Conservation (phyloP, 1,140 invertebrate genomes). For the Helicoverpa armigera region DNA sequence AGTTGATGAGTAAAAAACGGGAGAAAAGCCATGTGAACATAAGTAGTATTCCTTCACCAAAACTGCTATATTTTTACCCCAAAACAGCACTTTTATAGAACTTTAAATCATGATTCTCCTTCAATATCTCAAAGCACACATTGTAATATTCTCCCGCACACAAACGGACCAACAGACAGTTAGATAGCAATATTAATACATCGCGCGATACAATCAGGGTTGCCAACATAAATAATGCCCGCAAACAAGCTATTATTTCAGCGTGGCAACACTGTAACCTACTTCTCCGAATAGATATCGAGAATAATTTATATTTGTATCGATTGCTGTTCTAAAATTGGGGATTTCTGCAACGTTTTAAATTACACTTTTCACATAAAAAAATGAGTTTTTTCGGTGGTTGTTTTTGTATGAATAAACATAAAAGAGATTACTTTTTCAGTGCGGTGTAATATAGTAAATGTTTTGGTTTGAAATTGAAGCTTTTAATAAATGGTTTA, state of each 20-base stretch:
- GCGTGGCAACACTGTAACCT: constrained; percentile 33
- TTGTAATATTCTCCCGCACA: background rate
- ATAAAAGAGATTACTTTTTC: too few relatives aligned
- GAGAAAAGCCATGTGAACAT: too few relatives aligned
- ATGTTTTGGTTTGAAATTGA: too few relatives aligned
- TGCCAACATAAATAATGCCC: constrained; percentile 41
- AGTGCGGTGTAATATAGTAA: too few relatives aligned
- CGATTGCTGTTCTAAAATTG: background rate
- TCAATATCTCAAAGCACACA: background rate
- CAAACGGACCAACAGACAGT: background rate
- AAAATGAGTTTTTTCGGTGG: too few relatives aligned
- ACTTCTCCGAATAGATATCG: constrained; percentile 13
- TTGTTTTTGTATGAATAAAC: too few relatives aligned
- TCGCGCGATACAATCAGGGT: constrained; percentile 29
- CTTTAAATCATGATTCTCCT: background rate
- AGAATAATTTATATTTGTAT: background rate
- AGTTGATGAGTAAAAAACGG: too few relatives aligned
- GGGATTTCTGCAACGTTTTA: background rate
- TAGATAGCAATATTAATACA: constrained; percentile 33
- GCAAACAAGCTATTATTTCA: constrained; percentile 43
- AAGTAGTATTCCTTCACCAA: too few relatives aligned
- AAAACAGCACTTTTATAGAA: too few relatives aligned
- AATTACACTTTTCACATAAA: background rate
- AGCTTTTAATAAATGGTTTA: too few relatives aligned
- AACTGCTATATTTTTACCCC: too few relatives aligned